Evolutionary conservation across 2,113 vertebrate genomes (phyloP).

Genomic region (Gavia stellata): DNA sequence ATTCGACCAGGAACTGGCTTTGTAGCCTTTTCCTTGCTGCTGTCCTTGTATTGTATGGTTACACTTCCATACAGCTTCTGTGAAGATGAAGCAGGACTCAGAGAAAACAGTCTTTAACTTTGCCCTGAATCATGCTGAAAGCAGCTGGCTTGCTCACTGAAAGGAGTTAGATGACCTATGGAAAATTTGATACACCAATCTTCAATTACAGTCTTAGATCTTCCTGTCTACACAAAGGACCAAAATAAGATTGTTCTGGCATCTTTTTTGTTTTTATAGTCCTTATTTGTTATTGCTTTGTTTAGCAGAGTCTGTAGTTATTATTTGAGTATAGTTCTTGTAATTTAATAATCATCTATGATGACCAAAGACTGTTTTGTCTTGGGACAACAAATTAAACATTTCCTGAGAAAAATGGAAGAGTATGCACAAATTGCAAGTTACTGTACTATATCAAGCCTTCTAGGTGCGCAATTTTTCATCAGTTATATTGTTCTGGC

Average conservation of each 20-base stretch:
- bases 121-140: not conserved
- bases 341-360: not conserved
- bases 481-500: not conserved
- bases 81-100: not conserved
- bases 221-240: slow-evolving; percentile 15
- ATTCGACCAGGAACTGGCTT: not conserved
- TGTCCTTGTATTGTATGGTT: not conserved
- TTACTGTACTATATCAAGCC: not conserved
- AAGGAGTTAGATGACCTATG: not conserved
- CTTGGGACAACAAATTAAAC: not conserved
- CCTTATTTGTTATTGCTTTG: not conserved
- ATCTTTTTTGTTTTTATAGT: not conserved
- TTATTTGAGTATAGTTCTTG: not conserved
- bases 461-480: not conserved
- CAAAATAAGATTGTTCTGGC: slow-evolving; percentile 18
- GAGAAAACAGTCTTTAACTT: not conserved
- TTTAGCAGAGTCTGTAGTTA: not conserved
- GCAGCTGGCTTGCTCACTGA: not conserved
- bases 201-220: not conserved
- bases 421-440: not conserved
- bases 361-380: not conserved
- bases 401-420: not conserved
- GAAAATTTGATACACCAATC: not conserved
- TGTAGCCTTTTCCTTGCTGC: not conserved
- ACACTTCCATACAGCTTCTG: not conserved